Evolutionary conservation across 1,140 invertebrate species (phyloP), one percentile per base, ranked within the genome.

Genomic region (Dolichoris vasculosae): DNA sequence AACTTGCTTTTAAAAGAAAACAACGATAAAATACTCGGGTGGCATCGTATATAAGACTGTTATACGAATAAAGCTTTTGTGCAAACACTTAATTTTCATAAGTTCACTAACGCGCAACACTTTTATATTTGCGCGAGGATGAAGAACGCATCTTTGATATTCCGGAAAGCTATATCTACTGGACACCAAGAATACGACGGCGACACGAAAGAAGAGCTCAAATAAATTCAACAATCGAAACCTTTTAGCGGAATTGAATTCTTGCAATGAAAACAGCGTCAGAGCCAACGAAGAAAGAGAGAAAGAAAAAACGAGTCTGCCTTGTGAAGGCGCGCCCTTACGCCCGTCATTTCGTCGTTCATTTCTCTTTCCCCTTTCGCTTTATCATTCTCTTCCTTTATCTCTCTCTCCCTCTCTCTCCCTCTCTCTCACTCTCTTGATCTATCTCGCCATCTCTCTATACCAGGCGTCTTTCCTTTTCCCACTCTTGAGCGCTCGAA

Each of bases 171-270:
- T 35, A 38, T 78, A 38, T 63, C 59, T 48, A 20, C 38, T 46
- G 40, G 11, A 40, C 26, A 38, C 23, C 38, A 64, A 59, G 77
- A 79, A 79, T 51, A 59, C 40, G 63, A 35, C 43, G n/a, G 40
- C 63, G 23, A 69, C 64, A 73, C 46, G 75, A 43, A 78, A 75
- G 35, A 75, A 75, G 73, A 78, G 63, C 81, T 86, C 85, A 83
- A 83, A 83, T 86, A 86, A 86, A 83, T 86, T 86, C 83, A 86
- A 86, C 84, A 86, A 86, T 86, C 81, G 81, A 86, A 86, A 86
- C 73, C 85, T 86, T 86, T 86, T 86, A 86, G 80, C 67, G 64
- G 40, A 73, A 86, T 86, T 86, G 85, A 83, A 83, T 86, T 86
- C 81, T 71, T 55, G 80, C 85, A 86, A 83, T 86, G 85, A 86